Percentiles rank a stretch among this genome's conserved stretches.
Conservation (phyloP, 2,797 vertebrate species). For the Acipenser transmontanus region DNA sequence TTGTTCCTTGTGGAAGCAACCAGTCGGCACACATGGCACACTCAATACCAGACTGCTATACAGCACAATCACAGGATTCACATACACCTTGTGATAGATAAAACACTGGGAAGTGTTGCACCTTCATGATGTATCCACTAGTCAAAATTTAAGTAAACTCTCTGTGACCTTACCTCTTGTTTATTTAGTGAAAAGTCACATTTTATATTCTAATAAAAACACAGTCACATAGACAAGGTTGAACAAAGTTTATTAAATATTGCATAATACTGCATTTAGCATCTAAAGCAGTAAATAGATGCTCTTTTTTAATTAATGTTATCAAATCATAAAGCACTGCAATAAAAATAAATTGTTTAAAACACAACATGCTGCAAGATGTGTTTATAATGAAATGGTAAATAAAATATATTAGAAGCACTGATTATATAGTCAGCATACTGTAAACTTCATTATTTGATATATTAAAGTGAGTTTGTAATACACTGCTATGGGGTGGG, state of each 20-base stretch:
- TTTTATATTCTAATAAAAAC: constrained; percentile 17
- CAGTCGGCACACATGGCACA: too few species aligned
- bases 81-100: too few species aligned
- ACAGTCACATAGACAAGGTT: constrained; percentile 27
- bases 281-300: constrained; percentile 76
- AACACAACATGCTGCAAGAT: constrained; percentile 68
- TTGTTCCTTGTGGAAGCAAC: too few species aligned
- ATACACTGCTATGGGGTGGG: constrained; percentile 31
- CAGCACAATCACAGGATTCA: too few species aligned
- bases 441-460: constrained; percentile 47
- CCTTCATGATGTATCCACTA: too few species aligned
- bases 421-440: constrained; percentile 63
- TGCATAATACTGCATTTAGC: constrained; percentile 77
- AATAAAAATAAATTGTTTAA: constrained; percentile 74
- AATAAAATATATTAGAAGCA: constrained; percentile 60
- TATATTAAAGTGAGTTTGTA: constrained; percentile 30
- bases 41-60: too few species aligned
- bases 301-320: constrained; percentile 67
- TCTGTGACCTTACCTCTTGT: too few species aligned
- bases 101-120: too few species aligned
- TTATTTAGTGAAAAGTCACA: too few species aligned
- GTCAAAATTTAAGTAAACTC: too few species aligned
- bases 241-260: constrained; percentile 89
- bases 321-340: constrained; percentile 83
- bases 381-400: constrained; percentile 54